phyloP scores from a whole-genome alignment of 2,113 vertebrate genomes.

The Dipodomys spectabilis region DNA sequence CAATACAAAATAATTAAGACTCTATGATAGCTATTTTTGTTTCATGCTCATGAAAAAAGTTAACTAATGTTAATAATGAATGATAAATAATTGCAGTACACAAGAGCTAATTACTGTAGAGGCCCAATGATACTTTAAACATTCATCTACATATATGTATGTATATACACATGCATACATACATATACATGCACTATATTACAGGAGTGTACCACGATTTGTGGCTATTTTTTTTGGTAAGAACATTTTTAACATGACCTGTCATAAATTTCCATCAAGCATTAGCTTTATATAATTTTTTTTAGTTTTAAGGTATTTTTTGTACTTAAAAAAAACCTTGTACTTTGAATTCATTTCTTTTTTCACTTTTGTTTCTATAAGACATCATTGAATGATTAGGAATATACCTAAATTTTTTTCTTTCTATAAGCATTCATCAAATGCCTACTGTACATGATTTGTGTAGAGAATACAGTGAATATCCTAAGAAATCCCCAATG shows the following conservation, averaged over 20 bases:
- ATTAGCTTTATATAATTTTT: neutral
- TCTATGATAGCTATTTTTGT: neutral
- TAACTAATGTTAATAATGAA: neutral
- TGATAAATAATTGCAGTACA: neutral
- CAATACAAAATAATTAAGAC: neutral
- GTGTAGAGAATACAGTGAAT: neutral
- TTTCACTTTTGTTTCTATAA: neutral
- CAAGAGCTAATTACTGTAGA: neutral
- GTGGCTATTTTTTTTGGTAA: neutral
- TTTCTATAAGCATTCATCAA: neutral
- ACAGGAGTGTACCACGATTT: no score
- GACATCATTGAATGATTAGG: neutral
- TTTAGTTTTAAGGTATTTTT: neutral
- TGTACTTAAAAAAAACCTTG: neutral
- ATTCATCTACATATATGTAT: neutral
- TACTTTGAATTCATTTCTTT: constrained; percentile 5
- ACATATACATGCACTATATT: no score
- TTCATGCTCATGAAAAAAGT: neutral
- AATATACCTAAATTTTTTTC: neutral
- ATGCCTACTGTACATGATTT: neutral
- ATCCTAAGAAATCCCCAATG: neutral
- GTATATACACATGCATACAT: no score
- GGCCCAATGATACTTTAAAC: neutral
- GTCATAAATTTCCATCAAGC: neutral
- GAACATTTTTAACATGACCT: neutral